phyloP scores from a whole-genome alignment of 1,140 invertebrate genomes.

The Euschistus heros region DNA sequence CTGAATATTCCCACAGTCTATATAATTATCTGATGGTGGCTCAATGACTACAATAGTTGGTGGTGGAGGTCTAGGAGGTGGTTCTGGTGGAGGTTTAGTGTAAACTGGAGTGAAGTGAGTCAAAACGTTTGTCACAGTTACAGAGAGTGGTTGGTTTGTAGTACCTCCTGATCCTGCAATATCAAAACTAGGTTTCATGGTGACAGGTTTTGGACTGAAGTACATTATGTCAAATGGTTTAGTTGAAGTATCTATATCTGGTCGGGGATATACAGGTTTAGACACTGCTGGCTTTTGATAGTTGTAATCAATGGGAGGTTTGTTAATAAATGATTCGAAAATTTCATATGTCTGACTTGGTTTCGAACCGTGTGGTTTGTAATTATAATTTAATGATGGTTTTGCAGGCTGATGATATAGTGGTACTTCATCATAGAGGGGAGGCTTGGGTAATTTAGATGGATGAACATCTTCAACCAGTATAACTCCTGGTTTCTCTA shows the following conservation, averaged over 20 bases:
- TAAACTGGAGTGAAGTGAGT: slow-evolving; percentile 13
- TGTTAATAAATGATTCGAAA: no score
- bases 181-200: not conserved
- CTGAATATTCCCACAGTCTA: slow-evolving; percentile 19
- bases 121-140: slow-evolving; percentile 13
- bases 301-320: no score
- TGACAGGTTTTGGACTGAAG: not conserved
- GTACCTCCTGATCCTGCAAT: not conserved
- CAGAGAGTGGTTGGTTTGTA: slow-evolving; percentile 14
- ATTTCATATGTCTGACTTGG: not conserved
- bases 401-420: not conserved
- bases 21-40: not conserved
- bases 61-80: slow-evolving; percentile 24
- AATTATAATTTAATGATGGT: slow-evolving; percentile 12
- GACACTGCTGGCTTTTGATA: not conserved
- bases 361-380: not conserved
- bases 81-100: slow-evolving; percentile 2
- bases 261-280: not conserved
- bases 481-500: slow-evolving; percentile 18
- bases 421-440: not conserved
- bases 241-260: not conserved
- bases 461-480: slow-evolving; percentile 28
- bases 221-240: not conserved
- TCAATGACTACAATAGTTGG: slow-evolving; percentile 29
- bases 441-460: slow-evolving; percentile 26